Conservation (phyloP, 2,888 invertebrate species). For the Epiblema foenella region DNA sequence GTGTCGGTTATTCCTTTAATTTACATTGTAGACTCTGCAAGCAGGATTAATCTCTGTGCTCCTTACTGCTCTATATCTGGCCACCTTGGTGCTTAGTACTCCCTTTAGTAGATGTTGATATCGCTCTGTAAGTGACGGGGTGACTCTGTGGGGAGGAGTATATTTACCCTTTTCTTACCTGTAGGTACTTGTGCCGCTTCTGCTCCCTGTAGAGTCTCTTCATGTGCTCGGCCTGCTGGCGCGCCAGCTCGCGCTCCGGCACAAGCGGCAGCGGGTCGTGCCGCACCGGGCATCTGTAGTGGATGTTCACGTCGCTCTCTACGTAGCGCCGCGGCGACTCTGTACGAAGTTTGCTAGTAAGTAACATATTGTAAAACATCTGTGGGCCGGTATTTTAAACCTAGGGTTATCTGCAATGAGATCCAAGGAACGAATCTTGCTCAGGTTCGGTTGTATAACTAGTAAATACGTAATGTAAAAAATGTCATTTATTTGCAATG, state of each 20-base stretch:
- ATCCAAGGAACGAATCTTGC: no score
- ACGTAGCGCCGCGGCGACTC: conserved; percentile 95
- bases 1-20: no score
- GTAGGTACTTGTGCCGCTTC: conserved; percentile 94
- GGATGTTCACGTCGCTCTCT: conserved; percentile 97
- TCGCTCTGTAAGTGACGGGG: no score
- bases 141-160: no score
- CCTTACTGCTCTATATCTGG: no score
- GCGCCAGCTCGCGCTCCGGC: conserved; percentile 94
- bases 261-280: conserved; percentile 93
- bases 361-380: background rate
- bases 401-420: background rate
- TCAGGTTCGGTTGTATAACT: background rate
- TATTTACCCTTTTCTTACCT: conserved; percentile 71
- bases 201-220: conserved; percentile 95
- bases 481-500: no score
- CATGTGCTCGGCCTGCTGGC: conserved; percentile 96
- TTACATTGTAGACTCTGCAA: no score
- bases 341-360: conserved; percentile 57
- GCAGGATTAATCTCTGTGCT: no score
- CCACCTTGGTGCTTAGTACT: background rate
- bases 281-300: conserved; percentile 95
- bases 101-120: background rate
- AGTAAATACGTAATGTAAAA: no score
- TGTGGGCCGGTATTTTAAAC: background rate